Percentiles rank a stretch among this genome's conserved stretches.
These are phyloP conservation scores for Sciaenops ocellatus DNA, from an alignment of 2,797 vertebrate species.

Conservation along the genomic window DNA sequence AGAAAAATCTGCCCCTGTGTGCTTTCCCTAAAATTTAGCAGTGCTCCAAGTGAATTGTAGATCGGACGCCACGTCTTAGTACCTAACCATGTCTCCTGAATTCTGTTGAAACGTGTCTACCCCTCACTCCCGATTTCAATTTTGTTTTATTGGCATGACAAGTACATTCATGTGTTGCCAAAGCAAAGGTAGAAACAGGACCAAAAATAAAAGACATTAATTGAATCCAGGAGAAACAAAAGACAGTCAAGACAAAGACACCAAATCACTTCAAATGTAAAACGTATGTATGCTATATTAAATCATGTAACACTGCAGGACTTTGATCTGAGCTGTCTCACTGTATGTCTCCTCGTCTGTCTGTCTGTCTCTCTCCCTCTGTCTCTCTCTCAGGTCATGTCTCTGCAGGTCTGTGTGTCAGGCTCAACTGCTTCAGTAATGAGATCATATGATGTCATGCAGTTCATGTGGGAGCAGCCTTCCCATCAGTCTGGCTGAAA, in stretches of 20 bases:
- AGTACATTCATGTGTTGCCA: slow-evolving; percentile 28
- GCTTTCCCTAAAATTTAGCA: background rate
- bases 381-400: slow-evolving; percentile 64
- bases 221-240: background rate
- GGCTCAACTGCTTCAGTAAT: slow-evolving; percentile 81
- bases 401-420: slow-evolving; percentile 81
- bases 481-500: slow-evolving; percentile 29
- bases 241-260: background rate
- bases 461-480: slow-evolving; percentile 70
- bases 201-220: background rate
- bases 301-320: background rate
- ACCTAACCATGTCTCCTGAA: background rate
- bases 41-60: slow-evolving; percentile 2
- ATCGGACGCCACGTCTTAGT: background rate
- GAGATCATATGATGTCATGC: slow-evolving; percentile 89
- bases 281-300: background rate
- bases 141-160: slow-evolving; percentile 13
- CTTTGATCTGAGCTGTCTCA: background rate
- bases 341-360: background rate
- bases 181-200: slow-evolving; percentile 12
- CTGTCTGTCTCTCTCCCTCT: background rate
- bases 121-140: background rate
- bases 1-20: background rate
- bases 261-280: background rate
- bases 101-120: slow-evolving; percentile 10